Evolutionary conservation across 1,140 invertebrate species (phyloP), one percentile per base, ranked within the genome.

Genomic region (Eupristina koningsbergeri): DNA sequence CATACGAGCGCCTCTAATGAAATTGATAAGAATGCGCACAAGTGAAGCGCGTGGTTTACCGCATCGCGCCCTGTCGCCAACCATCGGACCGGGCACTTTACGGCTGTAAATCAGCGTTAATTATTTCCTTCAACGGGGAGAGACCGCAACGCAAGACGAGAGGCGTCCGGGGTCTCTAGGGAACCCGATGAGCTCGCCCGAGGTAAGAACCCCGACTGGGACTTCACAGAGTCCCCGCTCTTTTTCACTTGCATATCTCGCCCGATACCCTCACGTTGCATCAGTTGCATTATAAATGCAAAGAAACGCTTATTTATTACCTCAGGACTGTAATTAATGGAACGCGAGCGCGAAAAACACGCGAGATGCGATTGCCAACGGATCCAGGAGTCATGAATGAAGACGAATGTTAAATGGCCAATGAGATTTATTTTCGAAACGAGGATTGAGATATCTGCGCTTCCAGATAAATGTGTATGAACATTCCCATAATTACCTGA

Each of bases 1-100:
- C 41, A 29, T 31, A 47, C 22, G 50, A 61, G 50, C 50, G 3
- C 45, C 9, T 26, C 29, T 78, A 78, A 78, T 78, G 58, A 78
- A 78, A 78, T 78, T 64, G 58, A 64, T 58, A 78, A 78, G 29
- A 78, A 63, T 78, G 76, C 26, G 47, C 47, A 17, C 47, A 50
- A 50, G 8, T 17, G 34, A 26, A 34, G 19, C 53, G 3, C 39
- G 71, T 31, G 76, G 76, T 64, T 78, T 78, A 78, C 76, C 76
- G n/a, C 76, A 64, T 76, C 17, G 50, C 47, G 50, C 45, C 22
- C 74, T 31, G 74, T 26, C 73, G 31, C 47, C 45, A 76, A 61
- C 61, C 53, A 78, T 63, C 53, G 76, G 53, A 64, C 58, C 58
- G 22, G 8, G 19, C 74, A 34, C n/a, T 61, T 76, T 61, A 39